Conservation (phyloP, 2,888 invertebrate genomes). For the Xanthorhoe spadicearia region DNA sequence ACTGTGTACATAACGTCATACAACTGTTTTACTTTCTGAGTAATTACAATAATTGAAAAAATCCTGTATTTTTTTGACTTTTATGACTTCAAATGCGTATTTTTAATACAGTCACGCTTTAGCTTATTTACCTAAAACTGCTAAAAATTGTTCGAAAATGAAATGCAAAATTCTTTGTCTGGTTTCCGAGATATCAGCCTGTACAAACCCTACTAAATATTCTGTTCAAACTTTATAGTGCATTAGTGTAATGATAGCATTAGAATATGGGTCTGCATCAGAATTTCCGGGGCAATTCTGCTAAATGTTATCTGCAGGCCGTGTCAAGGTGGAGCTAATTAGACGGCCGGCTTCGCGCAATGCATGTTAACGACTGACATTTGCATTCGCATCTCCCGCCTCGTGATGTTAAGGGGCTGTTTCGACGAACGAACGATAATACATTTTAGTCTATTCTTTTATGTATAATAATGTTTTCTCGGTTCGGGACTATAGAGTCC, state of each 20-base stretch:
- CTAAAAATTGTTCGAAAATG: too few species aligned
- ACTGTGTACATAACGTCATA: too few species aligned
- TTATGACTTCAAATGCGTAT: too few species aligned
- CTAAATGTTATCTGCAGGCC: slow-evolving; percentile 66
- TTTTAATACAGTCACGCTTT: too few species aligned
- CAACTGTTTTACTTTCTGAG: too few species aligned
- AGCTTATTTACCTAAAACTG: too few species aligned
- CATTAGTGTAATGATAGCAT: slow-evolving; percentile 33
- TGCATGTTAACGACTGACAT: slow-evolving; percentile 83
- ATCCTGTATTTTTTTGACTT: too few species aligned
- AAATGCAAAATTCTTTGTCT: background rate
- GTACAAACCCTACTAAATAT: slow-evolving; percentile 12
- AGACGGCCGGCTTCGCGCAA: slow-evolving; percentile 78
- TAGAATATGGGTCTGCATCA: slow-evolving; percentile 36
- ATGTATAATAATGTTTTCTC: too few species aligned
- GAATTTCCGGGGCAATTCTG: slow-evolving; percentile 59
- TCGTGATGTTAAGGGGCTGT: slow-evolving; percentile 45
- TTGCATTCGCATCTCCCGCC: slow-evolving; percentile 71
- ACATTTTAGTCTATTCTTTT: too few species aligned
- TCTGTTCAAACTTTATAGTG: slow-evolving; percentile 25
- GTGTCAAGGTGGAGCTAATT: slow-evolving; percentile 78
- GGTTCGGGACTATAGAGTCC: too few species aligned
- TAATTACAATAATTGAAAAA: too few species aligned
- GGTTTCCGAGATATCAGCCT: background rate
- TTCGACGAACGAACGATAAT: slow-evolving; percentile 26